Percentiles rank a stretch among this genome's conserved stretches.
Conservation (phyloP, 2,113 vertebrate genomes). For the Brachypteracias leptosomus region DNA sequence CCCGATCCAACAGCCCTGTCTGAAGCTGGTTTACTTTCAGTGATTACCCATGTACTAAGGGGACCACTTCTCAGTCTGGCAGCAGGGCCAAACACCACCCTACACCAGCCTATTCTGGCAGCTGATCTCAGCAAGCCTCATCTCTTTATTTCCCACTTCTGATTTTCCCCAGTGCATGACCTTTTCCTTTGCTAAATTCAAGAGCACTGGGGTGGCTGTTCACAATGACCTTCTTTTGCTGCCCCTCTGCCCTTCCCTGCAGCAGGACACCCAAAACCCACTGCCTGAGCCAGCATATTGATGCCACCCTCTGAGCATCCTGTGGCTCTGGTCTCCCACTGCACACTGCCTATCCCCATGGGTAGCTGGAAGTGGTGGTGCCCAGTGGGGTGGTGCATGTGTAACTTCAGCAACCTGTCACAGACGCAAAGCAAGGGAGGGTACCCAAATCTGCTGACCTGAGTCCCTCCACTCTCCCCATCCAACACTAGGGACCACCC, state of each 20-base stretch:
- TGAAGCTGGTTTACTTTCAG: neutral
- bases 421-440: neutral
- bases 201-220: neutral
- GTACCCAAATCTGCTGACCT: neutral
- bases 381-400: neutral
- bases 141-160: neutral
- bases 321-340: neutral
- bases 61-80: accelerated
- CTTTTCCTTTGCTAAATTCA: neutral
- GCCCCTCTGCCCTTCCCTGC: neutral
- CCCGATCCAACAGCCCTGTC: accelerated
- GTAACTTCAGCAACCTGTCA: neutral
- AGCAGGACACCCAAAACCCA: neutral
- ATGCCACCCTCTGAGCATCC: accelerated
- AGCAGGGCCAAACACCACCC: neutral
- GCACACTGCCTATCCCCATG: accelerated
- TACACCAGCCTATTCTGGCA: neutral
- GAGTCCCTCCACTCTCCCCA: neutral
- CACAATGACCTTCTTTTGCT: neutral
- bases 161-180: neutral
- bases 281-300: neutral
- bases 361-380: neutral
- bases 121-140: neutral
- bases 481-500: neutral
- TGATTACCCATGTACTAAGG: neutral